Percentiles rank a stretch among this genome's conserved stretches.
phyloP scores from a whole-genome alignment of 92 coral and sea anemone genomes.

The Galaxea fascicularis region DNA sequence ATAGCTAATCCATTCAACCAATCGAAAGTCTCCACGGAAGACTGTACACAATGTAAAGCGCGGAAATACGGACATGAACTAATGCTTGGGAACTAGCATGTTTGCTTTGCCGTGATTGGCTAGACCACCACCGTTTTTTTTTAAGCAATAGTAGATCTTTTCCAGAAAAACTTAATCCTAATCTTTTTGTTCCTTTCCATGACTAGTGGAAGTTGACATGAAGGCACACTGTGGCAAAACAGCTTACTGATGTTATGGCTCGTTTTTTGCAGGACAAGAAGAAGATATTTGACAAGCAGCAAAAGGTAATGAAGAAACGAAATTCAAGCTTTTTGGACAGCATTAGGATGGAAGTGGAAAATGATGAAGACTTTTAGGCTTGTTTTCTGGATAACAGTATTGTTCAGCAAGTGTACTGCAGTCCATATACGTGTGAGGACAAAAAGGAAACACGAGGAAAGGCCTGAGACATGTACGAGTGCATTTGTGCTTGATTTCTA shows the following conservation, averaged over 20 bases:
- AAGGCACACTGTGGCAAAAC: neutral
- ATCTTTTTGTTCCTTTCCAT: neutral
- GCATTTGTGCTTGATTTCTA: too few species aligned
- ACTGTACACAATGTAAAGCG: too few species aligned
- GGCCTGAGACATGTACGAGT: neutral
- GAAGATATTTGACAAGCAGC: slow-evolving; percentile 82
- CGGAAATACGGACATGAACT: too few species aligned
- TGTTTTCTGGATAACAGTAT: neutral
- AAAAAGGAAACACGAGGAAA: neutral
- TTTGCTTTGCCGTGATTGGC: too few species aligned
- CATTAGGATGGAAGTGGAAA: slow-evolving; percentile 96
- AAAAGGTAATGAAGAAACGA: slow-evolving; percentile 87
- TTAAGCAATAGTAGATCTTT: too few species aligned
- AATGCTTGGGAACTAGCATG: too few species aligned
- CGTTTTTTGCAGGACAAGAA: slow-evolving; percentile 85
- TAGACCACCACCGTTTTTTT: too few species aligned
- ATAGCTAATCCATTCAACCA: too few species aligned
- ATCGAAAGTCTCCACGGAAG: too few species aligned
- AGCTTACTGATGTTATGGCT: neutral
- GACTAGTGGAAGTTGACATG: too few species aligned
- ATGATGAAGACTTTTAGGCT: slow-evolving; percentile 70
- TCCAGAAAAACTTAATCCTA: too few species aligned
- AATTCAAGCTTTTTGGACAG: slow-evolving; percentile 98
- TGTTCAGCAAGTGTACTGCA: neutral
- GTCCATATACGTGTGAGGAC: neutral